Percentiles rank a stretch among this genome's conserved stretches.
Conservation (phyloP, 2,797 vertebrate species). For the Lagodon rhomboides region DNA sequence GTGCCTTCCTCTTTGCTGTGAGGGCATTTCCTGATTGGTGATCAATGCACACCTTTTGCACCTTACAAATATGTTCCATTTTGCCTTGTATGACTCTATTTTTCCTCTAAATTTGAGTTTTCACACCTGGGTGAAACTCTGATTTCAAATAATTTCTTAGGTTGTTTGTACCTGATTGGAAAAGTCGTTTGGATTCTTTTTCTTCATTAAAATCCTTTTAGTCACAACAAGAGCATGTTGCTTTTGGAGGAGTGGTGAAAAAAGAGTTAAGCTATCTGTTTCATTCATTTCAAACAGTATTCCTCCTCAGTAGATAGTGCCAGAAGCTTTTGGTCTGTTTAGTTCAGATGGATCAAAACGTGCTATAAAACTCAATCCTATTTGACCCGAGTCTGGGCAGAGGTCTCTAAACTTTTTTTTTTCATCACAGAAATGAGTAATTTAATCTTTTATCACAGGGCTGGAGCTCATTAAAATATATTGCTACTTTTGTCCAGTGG, state of each 20-base stretch:
- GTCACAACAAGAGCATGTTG: slow-evolving; percentile 10
- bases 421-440: slow-evolving; percentile 60
- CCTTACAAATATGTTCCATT: slow-evolving; percentile 29
- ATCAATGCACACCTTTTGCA: slow-evolving; percentile 47
- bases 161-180: slow-evolving; percentile 38
- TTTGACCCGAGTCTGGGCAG: slow-evolving; percentile 39
- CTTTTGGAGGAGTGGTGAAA: neutral
- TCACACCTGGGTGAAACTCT: slow-evolving; percentile 14
- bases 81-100: slow-evolving; percentile 38
- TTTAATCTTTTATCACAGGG: slow-evolving; percentile 70
- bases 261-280: slow-evolving; percentile 15
- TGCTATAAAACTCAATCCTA: slow-evolving; percentile 36
- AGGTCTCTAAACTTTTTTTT: slow-evolving; percentile 47
- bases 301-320: slow-evolving; percentile 9
- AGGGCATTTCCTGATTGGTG: slow-evolving; percentile 49
- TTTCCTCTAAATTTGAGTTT: slow-evolving; percentile 31
- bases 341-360: slow-evolving; percentile 39
- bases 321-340: slow-evolving; percentile 26
- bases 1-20: slow-evolving; percentile 40
- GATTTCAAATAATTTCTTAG: slow-evolving; percentile 40
- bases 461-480: slow-evolving; percentile 72
- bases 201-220: slow-evolving; percentile 23
- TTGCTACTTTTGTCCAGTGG: slow-evolving; percentile 63
- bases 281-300: slow-evolving; percentile 27
- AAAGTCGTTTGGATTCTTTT: slow-evolving; percentile 46